These are phyloP conservation scores for Atrichornis clamosus DNA, from an alignment of 2,113 vertebrate species.

Conservation along the genomic window DNA sequence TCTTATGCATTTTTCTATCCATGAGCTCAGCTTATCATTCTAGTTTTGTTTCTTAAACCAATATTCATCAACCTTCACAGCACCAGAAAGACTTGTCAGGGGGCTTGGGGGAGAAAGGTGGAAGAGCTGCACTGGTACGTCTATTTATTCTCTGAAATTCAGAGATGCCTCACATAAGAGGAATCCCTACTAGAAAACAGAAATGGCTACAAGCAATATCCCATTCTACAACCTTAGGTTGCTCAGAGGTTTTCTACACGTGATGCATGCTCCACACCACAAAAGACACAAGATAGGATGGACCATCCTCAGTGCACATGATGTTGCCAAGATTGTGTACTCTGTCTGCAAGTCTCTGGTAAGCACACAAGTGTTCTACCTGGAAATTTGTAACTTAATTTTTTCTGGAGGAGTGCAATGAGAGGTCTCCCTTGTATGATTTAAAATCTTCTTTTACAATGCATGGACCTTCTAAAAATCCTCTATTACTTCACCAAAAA, in stretches of 20 bases:
- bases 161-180: not conserved
- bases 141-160: not conserved
- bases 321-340: not conserved
- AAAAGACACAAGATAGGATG: not conserved
- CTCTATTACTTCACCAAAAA: not conserved
- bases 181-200: not conserved
- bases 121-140: not conserved
- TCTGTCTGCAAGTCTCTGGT: accelerated
- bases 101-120: not conserved
- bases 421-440: not conserved
- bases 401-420: not conserved
- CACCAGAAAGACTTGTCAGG: not conserved
- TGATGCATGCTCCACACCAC: accelerated
- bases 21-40: not conserved
- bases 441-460: not conserved
- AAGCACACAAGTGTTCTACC: not conserved
- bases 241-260: not conserved
- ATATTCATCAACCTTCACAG: not conserved
- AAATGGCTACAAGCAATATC: not conserved
- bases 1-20: not conserved
- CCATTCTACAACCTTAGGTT: not conserved
- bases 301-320: accelerated
- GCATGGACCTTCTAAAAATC: not conserved
- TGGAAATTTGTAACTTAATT: not conserved
- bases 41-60: not conserved